Evolutionary conservation across 2,797 vertebrate species (phyloP), one percentile per base, ranked within the genome.

Genomic region (Sebastes hubbsi): DNA sequence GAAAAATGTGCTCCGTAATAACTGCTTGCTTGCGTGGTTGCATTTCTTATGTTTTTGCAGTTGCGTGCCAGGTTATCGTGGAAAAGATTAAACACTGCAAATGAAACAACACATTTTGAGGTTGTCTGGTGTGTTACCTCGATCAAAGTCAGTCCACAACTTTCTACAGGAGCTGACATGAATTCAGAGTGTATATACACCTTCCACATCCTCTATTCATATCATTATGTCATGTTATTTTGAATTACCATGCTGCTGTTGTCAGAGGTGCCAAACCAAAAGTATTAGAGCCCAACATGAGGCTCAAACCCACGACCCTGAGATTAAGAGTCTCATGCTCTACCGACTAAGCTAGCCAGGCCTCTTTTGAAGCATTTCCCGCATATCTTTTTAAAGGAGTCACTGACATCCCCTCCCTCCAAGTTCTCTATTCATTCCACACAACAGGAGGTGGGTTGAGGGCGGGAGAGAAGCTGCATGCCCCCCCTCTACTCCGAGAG

Each of bases 251-350:
- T 4, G 3, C 2, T 32, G 13, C 2, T 32, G 2, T 14, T 32
- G 8, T 1, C 7, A 55, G n/a, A 42, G 22, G 2, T 32, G 2
- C 24, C 4, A 36, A 36, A 16, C 3, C 6, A 67, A 80, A 87
- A 78, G 8, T 0, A 14, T 10, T 96, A 97, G 96, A 95, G 3
- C 56, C 56, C 32, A 66, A 42, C 42, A 16, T 75, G 79, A 72
- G 77, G 68, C 71, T 82, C 42, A 8, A 88, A 83, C 77, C 83
- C 77, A 85, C 73, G 36, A 89, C 85, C 81, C 83, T 81, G 83
- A 89, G 83, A 86, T 87, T 84, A 84, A 87, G 85, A 87, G 81
- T 84, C 72, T 91, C 76, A 82, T 78, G 73, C 83, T 86, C 78
- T 82, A 84, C 81, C 71, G 76, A 85, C 87, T 87, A 70, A 87